Evolutionary conservation across 2,113 vertebrate species (phyloP).

Genomic region (Sialia sialis): DNA sequence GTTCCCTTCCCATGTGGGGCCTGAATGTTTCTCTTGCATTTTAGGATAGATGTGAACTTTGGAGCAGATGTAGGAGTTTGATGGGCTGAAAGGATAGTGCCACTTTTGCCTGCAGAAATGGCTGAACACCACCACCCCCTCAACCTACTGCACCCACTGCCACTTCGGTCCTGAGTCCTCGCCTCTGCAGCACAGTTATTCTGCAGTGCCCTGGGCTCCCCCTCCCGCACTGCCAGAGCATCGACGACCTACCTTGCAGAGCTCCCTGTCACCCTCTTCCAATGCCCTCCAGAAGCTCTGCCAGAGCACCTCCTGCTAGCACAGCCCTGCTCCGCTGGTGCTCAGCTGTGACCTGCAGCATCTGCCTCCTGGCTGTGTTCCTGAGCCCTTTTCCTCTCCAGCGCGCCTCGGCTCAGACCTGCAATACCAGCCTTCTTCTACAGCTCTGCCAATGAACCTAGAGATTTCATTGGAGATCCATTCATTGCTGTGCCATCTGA

Average conservation of each 20-base stretch:
- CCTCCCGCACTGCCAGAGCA: background rate
- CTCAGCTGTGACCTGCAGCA: background rate
- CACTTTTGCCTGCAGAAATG: background rate
- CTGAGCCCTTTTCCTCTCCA: background rate
- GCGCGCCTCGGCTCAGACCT: rapidly evolving
- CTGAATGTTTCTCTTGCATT: background rate
- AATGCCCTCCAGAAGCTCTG: background rate
- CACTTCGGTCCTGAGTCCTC: background rate
- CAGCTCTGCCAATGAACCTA: background rate
- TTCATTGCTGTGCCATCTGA: background rate
- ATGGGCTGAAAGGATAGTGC: background rate
- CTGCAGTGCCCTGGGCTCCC: background rate
- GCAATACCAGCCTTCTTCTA: background rate
- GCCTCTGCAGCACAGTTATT: rapidly evolving
- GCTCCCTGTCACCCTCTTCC: background rate
- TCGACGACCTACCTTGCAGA: background rate
- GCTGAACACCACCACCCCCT: background rate
- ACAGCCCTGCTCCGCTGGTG: background rate
- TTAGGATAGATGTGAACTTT: background rate
- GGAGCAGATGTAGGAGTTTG: background rate
- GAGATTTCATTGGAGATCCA: background rate
- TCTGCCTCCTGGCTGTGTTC: background rate
- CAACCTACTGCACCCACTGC: rapidly evolving
- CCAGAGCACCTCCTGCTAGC: background rate
- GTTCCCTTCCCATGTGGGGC: background rate